Conservation (phyloP, 2,113 vertebrate species). For the Mastomys natalensis region DNA sequence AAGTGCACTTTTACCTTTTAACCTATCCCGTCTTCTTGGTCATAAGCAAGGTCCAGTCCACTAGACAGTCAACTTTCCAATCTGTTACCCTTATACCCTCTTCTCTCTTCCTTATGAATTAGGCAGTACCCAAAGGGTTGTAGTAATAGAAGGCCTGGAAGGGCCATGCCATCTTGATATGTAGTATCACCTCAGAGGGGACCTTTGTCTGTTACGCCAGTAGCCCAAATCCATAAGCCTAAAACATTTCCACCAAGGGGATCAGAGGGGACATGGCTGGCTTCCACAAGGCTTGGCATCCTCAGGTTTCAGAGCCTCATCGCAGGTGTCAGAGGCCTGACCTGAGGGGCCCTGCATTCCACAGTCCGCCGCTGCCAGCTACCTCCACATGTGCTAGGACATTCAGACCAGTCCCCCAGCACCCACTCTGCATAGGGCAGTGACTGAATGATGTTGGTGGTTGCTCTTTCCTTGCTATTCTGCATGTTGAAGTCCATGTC, state of each 20-base stretch:
- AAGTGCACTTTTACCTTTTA: slow-evolving; percentile 79
- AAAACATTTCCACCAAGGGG: slow-evolving; percentile 84
- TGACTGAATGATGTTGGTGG: slow-evolving; percentile 89
- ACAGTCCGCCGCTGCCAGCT: slow-evolving; percentile 95
- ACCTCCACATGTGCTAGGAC: slow-evolving; percentile 94
- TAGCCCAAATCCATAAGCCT: slow-evolving; percentile 91
- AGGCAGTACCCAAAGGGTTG: slow-evolving; percentile 84
- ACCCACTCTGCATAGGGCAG: slow-evolving; percentile 91
- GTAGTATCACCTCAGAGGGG: slow-evolving; percentile 88
- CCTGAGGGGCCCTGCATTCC: slow-evolving; percentile 91
- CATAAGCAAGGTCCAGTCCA: slow-evolving; percentile 65
- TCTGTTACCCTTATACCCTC: neutral
- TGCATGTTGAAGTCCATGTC: slow-evolving; percentile 89
- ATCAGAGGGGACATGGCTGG: slow-evolving; percentile 93
- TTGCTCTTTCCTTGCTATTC: slow-evolving; percentile 87
- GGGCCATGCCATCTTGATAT: slow-evolving; percentile 88
- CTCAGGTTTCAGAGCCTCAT: slow-evolving; percentile 90
- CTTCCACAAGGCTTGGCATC: slow-evolving; percentile 94
- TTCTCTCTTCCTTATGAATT: slow-evolving; percentile 2
- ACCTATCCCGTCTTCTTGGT: slow-evolving; percentile 74
- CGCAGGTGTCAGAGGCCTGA: slow-evolving; percentile 89
- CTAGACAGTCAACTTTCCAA: slow-evolving; percentile 58
- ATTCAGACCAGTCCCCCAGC: slow-evolving; percentile 95
- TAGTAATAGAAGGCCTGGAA: slow-evolving; percentile 82
- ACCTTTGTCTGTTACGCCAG: slow-evolving; percentile 87